These are phyloP conservation scores for Carposina sasakii DNA, from an alignment of 1,140 invertebrate species.

Conservation along the genomic window DNA sequence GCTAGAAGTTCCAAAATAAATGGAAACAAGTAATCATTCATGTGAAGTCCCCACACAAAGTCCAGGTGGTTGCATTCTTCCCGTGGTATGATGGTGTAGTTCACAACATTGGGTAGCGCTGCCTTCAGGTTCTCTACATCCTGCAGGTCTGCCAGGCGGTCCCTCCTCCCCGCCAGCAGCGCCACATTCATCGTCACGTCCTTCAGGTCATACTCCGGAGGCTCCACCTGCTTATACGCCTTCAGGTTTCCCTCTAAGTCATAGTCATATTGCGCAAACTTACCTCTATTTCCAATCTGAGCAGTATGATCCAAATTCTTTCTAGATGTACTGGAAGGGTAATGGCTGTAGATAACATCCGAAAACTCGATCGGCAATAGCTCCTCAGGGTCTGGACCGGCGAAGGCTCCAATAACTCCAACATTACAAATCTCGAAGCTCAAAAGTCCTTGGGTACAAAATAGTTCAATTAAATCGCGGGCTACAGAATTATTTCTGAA, in stretches of 20 bases:
- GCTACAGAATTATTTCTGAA: neutral
- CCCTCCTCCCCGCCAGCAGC: neutral
- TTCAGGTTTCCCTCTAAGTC: neutral
- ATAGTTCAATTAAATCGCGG: neutral
- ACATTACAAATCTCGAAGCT: neutral
- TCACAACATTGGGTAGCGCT: neutral
- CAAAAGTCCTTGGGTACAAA: neutral
- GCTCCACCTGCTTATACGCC: neutral
- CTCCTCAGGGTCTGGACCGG: neutral
- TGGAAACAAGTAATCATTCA: neutral
- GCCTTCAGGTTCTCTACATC: neutral
- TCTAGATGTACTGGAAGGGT: neutral
- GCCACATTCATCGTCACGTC: neutral
- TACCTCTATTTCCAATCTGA: neutral
- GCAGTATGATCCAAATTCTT: neutral
- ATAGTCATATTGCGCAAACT: neutral
- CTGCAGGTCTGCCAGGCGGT: neutral
- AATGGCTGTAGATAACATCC: neutral
- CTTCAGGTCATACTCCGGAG: neutral
- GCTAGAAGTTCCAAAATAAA: neutral
- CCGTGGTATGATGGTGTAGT: neutral
- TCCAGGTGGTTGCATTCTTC: neutral
- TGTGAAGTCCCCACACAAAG: neutral
- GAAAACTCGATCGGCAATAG: neutral
- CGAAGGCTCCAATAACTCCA: neutral